Evolutionary conservation across 1,140 invertebrate genomes (phyloP).

Genomic region (Adoxophyes honmai): DNA sequence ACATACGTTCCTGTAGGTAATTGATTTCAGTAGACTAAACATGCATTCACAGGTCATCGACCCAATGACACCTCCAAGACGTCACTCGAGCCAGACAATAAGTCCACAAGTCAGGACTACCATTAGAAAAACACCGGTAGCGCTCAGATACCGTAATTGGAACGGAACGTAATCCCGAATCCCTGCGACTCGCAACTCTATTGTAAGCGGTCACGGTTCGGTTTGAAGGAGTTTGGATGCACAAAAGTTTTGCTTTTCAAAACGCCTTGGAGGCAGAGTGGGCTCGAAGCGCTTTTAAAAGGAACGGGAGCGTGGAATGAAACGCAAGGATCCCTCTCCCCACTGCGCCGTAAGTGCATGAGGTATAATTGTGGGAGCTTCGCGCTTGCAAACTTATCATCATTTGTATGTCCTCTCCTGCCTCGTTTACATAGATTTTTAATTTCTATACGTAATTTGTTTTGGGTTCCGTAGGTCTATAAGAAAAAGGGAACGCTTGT

Average conservation of each 20-base stretch:
- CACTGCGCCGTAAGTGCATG: conserved; percentile 4
- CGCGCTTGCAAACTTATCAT: no score
- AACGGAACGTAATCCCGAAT: conserved; percentile 17
- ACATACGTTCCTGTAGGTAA: no score
- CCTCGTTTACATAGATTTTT: no score
- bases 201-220: not conserved
- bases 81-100: conserved; percentile 17
- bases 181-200: conserved; percentile 18
- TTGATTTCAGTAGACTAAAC: no score
- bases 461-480: no score
- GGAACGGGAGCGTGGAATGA: conserved; percentile 35
- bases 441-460: no score
- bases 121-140: conserved; percentile 30
- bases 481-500: no score
- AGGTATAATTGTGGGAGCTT: conserved; percentile 1
- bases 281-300: conserved; percentile 29
- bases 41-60: not conserved
- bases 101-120: conserved; percentile 22
- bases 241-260: conserved; percentile 38
- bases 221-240: not conserved
- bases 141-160: conserved; percentile 24
- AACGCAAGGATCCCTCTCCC: conserved; percentile 16
- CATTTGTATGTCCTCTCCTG: no score
- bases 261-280: conserved; percentile 25
- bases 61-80: conserved; percentile 3